Evolutionary conservation across 2,888 invertebrate genomes (phyloP).

Genomic region (Strigamia transsilvanica): DNA sequence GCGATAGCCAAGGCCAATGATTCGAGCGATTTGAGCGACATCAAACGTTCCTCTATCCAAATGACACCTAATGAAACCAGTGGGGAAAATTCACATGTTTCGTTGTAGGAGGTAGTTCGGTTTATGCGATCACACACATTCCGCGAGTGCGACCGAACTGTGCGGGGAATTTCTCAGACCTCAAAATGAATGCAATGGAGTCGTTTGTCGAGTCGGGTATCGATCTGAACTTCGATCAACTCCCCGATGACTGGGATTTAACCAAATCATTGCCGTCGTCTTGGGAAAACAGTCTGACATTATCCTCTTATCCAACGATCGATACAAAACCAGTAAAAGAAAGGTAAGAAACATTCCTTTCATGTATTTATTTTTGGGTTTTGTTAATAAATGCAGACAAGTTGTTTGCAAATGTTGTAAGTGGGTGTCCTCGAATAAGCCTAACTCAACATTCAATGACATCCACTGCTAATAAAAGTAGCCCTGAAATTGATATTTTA

Average conservation of each 20-base stretch:
- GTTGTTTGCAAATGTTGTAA: too few relatives aligned
- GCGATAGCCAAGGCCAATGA: not conserved
- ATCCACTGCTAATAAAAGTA: too few relatives aligned
- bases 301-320: not conserved
- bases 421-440: too few relatives aligned
- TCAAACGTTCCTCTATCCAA: not conserved
- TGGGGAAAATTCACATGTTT: not conserved
- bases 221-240: not conserved
- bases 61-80: not conserved
- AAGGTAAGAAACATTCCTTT: not conserved
- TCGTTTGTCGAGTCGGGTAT: not conserved
- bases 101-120: not conserved
- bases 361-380: too few relatives aligned
- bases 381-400: too few relatives aligned
- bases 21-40: not conserved
- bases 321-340: not conserved
- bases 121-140: not conserved
- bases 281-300: constrained; percentile 1
- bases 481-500: too few relatives aligned
- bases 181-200: not conserved
- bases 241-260: not conserved
- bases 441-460: too few relatives aligned
- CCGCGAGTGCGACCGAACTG: too few relatives aligned
- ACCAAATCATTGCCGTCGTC: not conserved
- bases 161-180: too few relatives aligned